These are phyloP conservation scores for Hormaphis cornu DNA, from an alignment of 1,140 invertebrate species.

Conservation along the genomic window DNA sequence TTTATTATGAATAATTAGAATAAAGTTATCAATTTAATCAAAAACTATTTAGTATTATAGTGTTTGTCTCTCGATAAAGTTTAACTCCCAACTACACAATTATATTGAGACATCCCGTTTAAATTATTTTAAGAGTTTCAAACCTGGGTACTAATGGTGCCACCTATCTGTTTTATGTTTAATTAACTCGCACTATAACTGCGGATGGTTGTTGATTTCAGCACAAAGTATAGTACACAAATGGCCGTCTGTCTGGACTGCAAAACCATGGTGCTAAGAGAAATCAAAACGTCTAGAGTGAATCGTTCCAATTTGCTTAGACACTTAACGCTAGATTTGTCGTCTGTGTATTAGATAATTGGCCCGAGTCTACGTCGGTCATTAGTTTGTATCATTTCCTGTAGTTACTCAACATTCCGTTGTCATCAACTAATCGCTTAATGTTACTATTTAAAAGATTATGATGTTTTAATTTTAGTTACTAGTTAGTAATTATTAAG, in stretches of 20 bases:
- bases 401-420: background rate
- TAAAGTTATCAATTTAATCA: too few species aligned
- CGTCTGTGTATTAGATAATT: constrained; percentile 57
- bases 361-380: background rate
- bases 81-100: too few species aligned
- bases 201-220: too few species aligned
- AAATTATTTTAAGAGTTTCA: too few species aligned
- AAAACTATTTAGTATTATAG: too few species aligned
- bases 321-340: constrained; percentile 68
- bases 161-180: too few species aligned
- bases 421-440: background rate
- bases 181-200: too few species aligned
- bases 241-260: constrained; percentile 90
- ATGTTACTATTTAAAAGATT: background rate
- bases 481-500: background rate
- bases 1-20: too few species aligned
- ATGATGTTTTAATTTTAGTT: too few species aligned
- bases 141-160: too few species aligned
- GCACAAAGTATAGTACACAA: constrained; percentile 48
- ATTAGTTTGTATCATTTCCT: background rate
- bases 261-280: constrained; percentile 85
- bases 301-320: constrained; percentile 67
- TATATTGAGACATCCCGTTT: too few species aligned
- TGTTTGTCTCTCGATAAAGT: too few species aligned
- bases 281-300: constrained; percentile 74